Evolutionary conservation across 2,888 invertebrate genomes (phyloP).

Genomic region (Synanthedon tipuliformis): DNA sequence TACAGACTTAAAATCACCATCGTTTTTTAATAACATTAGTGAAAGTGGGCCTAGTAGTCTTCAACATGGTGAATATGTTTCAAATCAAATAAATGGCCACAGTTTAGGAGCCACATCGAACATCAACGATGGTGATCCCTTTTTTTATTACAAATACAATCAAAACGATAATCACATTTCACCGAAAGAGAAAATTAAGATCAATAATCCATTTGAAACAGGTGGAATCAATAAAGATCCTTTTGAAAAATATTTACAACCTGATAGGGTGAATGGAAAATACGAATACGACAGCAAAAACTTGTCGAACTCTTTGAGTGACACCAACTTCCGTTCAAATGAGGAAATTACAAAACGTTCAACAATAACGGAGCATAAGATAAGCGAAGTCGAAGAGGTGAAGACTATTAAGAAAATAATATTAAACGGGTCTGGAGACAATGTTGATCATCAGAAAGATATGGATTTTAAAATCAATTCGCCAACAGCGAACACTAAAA

Average conservation of each 20-base stretch:
- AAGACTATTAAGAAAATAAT: conserved; percentile 60
- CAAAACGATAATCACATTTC: conserved; percentile 25
- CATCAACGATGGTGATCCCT: conserved; percentile 23
- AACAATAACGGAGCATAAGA: conserved; percentile 51
- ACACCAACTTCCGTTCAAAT: conserved; percentile 40
- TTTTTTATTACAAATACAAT: conserved; percentile 22
- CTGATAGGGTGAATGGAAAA: conserved; percentile 31
- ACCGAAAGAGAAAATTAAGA: conserved; percentile 24
- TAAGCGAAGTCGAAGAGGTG: conserved; percentile 58
- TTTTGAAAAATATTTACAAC: conserved; percentile 45
- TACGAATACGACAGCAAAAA: conserved; percentile 26
- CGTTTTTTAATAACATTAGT: conserved; percentile 28
- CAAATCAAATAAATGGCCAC: conserved; percentile 28
- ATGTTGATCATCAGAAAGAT: not conserved
- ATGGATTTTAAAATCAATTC: not conserved
- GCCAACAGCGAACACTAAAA: not conserved
- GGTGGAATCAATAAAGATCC: conserved; percentile 36
- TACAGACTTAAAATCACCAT: conserved; percentile 38
- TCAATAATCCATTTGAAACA: conserved; percentile 46
- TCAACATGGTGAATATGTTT: conserved; percentile 24
- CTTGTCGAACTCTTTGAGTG: conserved; percentile 45
- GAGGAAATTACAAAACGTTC: conserved; percentile 49
- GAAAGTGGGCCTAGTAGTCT: conserved; percentile 37
- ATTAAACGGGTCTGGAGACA: conserved; percentile 42
- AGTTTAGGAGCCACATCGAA: conserved; percentile 16